phyloP scores from a whole-genome alignment of 1,140 invertebrate genomes.

The Drosophila repleta region DNA sequence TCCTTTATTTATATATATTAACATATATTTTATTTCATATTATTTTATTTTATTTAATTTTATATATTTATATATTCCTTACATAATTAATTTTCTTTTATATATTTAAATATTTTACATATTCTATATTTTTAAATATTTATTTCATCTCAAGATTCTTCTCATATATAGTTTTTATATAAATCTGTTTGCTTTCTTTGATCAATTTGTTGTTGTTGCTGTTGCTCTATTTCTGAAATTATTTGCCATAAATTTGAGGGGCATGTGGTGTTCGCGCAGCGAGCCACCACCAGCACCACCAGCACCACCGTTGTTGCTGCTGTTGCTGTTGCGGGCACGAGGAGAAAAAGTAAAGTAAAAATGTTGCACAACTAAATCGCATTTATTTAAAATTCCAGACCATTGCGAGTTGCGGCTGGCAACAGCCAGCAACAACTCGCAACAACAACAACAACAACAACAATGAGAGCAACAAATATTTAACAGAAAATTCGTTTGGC shows the following conservation, averaged over 20 bases:
- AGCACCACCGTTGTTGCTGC: not conserved
- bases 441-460: conserved; percentile 25
- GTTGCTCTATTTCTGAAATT: conserved; percentile 40
- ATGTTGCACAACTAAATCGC: conserved; percentile 75
- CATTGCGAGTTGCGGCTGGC: conserved; percentile 50
- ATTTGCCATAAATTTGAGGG: conserved; percentile 62
- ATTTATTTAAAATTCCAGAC: conserved; percentile 79
- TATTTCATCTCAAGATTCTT: too few relatives aligned
- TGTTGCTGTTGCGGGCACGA: conserved; percentile 18
- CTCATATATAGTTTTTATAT: too few relatives aligned
- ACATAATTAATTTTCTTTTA: too few relatives aligned
- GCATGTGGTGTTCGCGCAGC: conserved; percentile 38
- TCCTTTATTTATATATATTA: too few relatives aligned
- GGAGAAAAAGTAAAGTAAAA: conserved; percentile 51
- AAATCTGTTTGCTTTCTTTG: not conserved
- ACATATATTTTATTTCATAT: too few relatives aligned
- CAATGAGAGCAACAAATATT: conserved; percentile 55
- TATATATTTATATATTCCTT: too few relatives aligned
- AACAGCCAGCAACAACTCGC: conserved; percentile 27
- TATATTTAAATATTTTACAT: too few relatives aligned
- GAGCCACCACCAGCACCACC: not conserved
- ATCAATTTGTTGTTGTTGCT: conserved; percentile 2
- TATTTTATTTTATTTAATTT: too few relatives aligned
- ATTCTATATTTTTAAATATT: too few relatives aligned
- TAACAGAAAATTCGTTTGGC: conserved; percentile 54